phyloP scores from a whole-genome alignment of 2,888 invertebrate genomes.

The Eristalinus sepulchralis region DNA sequence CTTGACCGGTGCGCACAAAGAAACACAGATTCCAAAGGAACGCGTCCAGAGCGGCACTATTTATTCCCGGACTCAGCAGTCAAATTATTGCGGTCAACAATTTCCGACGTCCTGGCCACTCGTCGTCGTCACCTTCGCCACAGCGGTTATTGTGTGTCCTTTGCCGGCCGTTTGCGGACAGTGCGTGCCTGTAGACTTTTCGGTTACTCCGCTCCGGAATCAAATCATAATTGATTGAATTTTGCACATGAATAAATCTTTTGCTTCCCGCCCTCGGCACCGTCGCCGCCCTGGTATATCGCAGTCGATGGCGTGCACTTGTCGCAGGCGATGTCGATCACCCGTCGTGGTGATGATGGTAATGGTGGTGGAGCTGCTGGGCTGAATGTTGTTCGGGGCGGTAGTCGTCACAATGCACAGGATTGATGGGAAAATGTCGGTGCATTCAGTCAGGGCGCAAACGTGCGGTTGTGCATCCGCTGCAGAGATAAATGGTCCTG shows the following conservation, averaged over 20 bases:
- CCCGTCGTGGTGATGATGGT: neutral
- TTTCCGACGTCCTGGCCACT: too few relatives aligned
- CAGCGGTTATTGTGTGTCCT: slow-evolving; percentile 37
- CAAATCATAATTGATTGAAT: slow-evolving; percentile 72
- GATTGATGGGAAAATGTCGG: slow-evolving; percentile 66
- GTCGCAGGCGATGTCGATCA: too few relatives aligned
- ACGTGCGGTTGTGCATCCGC: slow-evolving; percentile 64
- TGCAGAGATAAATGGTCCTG: slow-evolving; percentile 65
- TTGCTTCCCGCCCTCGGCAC: slow-evolving; percentile 23
- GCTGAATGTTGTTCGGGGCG: neutral
- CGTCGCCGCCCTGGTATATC: too few relatives aligned
- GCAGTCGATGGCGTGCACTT: too few relatives aligned
- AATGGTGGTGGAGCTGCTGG: too few relatives aligned
- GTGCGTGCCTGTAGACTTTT: slow-evolving; percentile 49
- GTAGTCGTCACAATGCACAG: neutral
- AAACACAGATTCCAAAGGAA: neutral
- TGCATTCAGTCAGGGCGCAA: slow-evolving; percentile 67
- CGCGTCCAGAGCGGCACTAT: slow-evolving; percentile 43
- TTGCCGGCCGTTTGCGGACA: slow-evolving; percentile 20
- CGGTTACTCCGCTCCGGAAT: slow-evolving; percentile 57
- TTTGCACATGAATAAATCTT: slow-evolving; percentile 70
- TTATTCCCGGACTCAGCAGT: slow-evolving; percentile 50
- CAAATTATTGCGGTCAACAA: slow-evolving; percentile 70
- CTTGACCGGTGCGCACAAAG: neutral
- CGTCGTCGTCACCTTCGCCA: neutral